Evolutionary conservation across 2,888 invertebrate genomes (phyloP).

Genomic region (Cylindroiulus punctatus): DNA sequence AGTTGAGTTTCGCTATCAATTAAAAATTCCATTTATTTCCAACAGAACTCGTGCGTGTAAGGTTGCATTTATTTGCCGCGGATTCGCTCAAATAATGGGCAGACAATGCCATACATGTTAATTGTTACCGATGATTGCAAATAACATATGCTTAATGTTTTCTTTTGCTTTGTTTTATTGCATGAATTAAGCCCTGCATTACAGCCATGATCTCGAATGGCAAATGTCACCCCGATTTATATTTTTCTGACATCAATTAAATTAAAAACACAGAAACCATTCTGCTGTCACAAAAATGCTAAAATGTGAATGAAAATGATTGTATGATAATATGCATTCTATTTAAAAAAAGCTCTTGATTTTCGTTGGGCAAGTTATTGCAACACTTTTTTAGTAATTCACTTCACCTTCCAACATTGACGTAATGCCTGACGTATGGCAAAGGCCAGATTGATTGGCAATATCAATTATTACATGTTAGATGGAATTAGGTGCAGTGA

Average conservation of each 20-base stretch:
- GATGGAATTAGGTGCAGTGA: too few species aligned
- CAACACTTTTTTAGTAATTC: too few species aligned
- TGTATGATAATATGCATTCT: too few species aligned
- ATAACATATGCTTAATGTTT: not conserved
- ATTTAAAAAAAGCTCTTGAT: too few species aligned
- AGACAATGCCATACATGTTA: not conserved
- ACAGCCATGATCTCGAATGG: not conserved
- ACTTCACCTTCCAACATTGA: too few species aligned
- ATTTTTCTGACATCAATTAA: not conserved
- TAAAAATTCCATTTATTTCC: not conserved
- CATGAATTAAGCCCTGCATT: too few species aligned
- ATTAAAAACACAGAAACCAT: not conserved
- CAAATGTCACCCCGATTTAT: not conserved
- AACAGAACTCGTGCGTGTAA: not conserved
- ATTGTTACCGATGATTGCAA: constrained; percentile 12
- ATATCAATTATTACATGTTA: too few species aligned
- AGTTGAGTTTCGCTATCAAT: not conserved
- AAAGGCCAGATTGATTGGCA: too few species aligned
- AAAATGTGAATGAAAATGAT: too few species aligned
- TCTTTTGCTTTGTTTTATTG: not conserved
- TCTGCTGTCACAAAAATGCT: not conserved
- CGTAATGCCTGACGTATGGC: too few species aligned
- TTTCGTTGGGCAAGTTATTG: too few species aligned
- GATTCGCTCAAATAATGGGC: not conserved
- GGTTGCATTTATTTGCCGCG: not conserved